Conservation (phyloP, 1,140 invertebrate species). For the Drosophila simulans region DNA sequence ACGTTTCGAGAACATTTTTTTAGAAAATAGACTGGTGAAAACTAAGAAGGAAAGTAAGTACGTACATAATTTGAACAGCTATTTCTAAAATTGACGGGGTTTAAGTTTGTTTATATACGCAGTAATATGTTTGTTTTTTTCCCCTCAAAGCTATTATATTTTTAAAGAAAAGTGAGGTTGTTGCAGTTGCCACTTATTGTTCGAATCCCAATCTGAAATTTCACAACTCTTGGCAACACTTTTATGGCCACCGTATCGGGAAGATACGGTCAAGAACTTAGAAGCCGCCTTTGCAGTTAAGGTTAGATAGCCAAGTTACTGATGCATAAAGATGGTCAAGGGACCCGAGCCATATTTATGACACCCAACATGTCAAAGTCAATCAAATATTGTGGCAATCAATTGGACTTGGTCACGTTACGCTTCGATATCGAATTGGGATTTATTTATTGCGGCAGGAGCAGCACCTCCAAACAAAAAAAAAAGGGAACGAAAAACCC, state of each 20-base stretch:
- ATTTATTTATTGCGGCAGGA: constrained; percentile 77
- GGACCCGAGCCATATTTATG: constrained; percentile 62
- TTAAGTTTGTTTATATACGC: too few relatives aligned
- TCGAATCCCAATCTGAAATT: constrained; percentile 6
- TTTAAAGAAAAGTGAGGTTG: not conserved
- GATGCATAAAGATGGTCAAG: constrained; percentile 18
- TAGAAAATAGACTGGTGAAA: too few relatives aligned
- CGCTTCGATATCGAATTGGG: constrained; percentile 55
- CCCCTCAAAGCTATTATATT: not conserved
- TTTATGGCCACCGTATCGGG: constrained; percentile 59
- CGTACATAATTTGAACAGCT: too few relatives aligned
- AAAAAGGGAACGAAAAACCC: not conserved
- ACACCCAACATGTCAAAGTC: constrained; percentile 84
- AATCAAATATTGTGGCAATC: constrained; percentile 84
- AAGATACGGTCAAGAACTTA: too few relatives aligned
- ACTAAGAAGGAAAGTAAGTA: too few relatives aligned
- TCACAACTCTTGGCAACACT: constrained; percentile 22
- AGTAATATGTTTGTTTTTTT: too few relatives aligned
- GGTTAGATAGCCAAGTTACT: constrained; percentile 11
- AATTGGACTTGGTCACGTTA: constrained; percentile 77
- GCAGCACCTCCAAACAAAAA: constrained; percentile 18
- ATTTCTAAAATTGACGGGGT: too few relatives aligned
- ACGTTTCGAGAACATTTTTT: too few relatives aligned
- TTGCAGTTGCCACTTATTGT: not conserved
- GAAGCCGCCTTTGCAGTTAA: constrained; percentile 31